phyloP scores from a whole-genome alignment of 2,113 vertebrate species.

The Sterna hirundo region DNA sequence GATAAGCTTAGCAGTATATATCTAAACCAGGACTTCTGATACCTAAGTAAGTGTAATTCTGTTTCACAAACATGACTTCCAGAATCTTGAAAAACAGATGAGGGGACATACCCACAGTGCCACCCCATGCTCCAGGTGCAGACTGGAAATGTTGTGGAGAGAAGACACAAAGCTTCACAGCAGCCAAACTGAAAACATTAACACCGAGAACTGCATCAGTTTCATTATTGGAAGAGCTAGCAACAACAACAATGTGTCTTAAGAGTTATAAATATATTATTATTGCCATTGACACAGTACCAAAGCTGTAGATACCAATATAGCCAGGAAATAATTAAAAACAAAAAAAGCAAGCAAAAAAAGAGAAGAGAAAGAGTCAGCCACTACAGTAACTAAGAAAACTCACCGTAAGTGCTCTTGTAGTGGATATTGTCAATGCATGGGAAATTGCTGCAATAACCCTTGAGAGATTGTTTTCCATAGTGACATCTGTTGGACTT shows the following conservation, averaged over 20 bases:
- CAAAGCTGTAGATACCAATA: background rate
- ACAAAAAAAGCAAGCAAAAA: background rate
- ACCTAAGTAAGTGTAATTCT: conserved; percentile 57
- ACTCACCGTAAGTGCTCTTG: conserved; percentile 88
- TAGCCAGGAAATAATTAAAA: background rate
- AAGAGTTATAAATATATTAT: background rate
- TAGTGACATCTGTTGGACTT: conserved; percentile 83
- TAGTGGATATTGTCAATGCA: conserved; percentile 88
- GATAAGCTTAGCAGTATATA: background rate
- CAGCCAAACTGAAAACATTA: conserved; percentile 87
- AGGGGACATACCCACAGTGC: conserved; percentile 90
- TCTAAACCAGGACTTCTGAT: background rate
- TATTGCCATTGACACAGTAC: background rate
- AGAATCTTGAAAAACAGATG: conserved; percentile 35
- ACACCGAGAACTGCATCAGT: background rate
- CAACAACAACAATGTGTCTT: background rate
- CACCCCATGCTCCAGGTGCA: conserved; percentile 93
- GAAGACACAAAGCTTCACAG: conserved; percentile 92
- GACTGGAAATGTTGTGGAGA: conserved; percentile 87
- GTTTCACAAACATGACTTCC: conserved; percentile 47
- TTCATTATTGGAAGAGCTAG: background rate
- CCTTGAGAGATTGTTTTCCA: conserved; percentile 95
- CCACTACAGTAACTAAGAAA: background rate
- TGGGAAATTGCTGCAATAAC: conserved; percentile 89
- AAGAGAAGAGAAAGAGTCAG: background rate